phyloP scores from a whole-genome alignment of 1,140 invertebrate species.

The Diachasmimorpha longicaudata region DNA sequence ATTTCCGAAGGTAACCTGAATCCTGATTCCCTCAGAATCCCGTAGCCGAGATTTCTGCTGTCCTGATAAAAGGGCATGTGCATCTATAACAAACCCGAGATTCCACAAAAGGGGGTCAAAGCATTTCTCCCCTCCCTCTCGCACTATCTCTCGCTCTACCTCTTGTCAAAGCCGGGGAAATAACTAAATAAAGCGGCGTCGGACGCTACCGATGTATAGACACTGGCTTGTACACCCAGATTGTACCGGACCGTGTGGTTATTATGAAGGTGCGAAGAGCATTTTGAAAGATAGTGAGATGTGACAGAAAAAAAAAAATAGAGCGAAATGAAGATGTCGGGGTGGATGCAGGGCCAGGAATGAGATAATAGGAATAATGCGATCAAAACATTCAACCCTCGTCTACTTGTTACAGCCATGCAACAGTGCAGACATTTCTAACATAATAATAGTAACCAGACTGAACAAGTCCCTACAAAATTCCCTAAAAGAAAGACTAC shows the following conservation, averaged over 20 bases:
- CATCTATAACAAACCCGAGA: neutral
- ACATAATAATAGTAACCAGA: neutral
- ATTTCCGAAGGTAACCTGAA: neutral
- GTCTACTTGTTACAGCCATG: neutral
- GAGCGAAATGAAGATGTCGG: neutral
- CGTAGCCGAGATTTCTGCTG: neutral
- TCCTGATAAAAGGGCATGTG: neutral
- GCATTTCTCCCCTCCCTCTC: constrained; percentile 6
- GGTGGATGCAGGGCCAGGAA: neutral
- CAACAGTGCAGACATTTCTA: neutral
- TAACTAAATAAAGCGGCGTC: constrained; percentile 21
- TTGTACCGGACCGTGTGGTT: neutral
- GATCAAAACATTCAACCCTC: neutral
- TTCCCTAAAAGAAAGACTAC: no score
- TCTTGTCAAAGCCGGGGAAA: constrained; percentile 16
- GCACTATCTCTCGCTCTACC: neutral
- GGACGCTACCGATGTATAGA: neutral
- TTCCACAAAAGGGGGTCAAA: constrained; percentile 17
- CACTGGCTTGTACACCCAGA: neutral
- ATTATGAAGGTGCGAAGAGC: neutral
- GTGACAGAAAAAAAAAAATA: neutral
- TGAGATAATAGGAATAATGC: neutral
- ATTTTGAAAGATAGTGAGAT: neutral
- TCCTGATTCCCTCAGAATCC: neutral
- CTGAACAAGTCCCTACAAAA: no score